Base-by-base conservation (phyloP, 2,888 invertebrate genomes). In the Tipula helvola region DNA sequence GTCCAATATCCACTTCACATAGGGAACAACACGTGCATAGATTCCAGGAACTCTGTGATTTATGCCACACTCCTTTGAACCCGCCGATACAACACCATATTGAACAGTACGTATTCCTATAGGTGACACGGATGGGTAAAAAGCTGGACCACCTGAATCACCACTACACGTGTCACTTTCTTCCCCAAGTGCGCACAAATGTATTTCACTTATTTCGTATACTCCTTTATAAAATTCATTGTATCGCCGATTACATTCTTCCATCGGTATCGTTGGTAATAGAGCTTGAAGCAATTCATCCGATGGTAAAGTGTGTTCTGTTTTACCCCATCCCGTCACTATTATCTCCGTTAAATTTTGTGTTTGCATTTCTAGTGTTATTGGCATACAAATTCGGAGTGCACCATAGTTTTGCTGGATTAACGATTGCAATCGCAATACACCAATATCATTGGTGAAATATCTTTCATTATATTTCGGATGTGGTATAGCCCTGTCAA, bases 311-410 rank as follows among this genome's bases (percentile, higher is more conserved):
- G 39, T 12, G 16, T 89, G 88, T 88, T 93, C 93, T 0, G 93
- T 93, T 28, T 92, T 90, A 13, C 94, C 94, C 94, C 94, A 94
- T 0, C 94, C 94, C 0, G 93, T 93, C 1, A 93, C 93, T 0
- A 90, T 89, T 0, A 91, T 91, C 88, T 90, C 89, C 83, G 88
- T 47, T 0, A 91, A 91, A 1, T 89, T 89, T 86, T 91, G 87
- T 5, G 89, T 87, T 89, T 91, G 90, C 1, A 93, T 88, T 1
- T 90, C 89, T 0, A 88, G 47, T 1, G 90, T 91, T 5, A 90
- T 89, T 5, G 94, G 94, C 87, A 94, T 88, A 88, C 94, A 94
- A 87, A 94, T 90, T 4, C 93, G 92, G 52, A 90, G 91, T 87
- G 92, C 91, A 87, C 90, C 93, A 44, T 90, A 91, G 92, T 89